These are phyloP conservation scores for Cepaea nemoralis DNA, from an alignment of 1,140 invertebrate genomes.

Conservation along the genomic window DNA sequence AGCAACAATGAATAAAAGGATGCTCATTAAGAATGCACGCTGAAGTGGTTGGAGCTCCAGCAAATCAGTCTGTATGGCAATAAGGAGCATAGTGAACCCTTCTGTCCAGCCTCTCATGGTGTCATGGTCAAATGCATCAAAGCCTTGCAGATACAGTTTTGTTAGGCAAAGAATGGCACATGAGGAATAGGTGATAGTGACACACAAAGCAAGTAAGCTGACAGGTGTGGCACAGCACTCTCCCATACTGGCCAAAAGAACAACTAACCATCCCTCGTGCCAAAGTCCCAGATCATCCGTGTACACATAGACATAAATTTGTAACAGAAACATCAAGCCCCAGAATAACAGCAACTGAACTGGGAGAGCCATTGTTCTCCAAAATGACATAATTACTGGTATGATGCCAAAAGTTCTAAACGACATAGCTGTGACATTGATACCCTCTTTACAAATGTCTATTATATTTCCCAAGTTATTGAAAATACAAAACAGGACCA, in stretches of 20 bases:
- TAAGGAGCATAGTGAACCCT: conserved; percentile 75
- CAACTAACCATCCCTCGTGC: conserved; percentile 70
- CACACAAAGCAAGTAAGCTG: conserved; percentile 74
- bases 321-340: conserved; percentile 70
- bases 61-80: conserved; percentile 76
- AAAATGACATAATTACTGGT: conserved; percentile 68
- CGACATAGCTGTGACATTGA: conserved; percentile 53
- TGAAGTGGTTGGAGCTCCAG: conserved; percentile 74
- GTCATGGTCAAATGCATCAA: conserved; percentile 69
- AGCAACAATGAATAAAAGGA: conserved; percentile 75
- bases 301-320: conserved; percentile 67
- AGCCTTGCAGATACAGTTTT: conserved; percentile 73
- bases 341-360: conserved; percentile 74
- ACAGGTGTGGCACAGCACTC: conserved; percentile 75
- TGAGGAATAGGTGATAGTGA: conserved; percentile 75
- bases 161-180: conserved; percentile 72
- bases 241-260: conserved; percentile 72
- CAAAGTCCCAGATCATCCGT: conserved; percentile 50
- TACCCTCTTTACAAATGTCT: conserved; percentile 67
- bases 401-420: conserved; percentile 69
- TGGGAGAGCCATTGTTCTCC: conserved; percentile 72
- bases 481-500: conserved; percentile 72
- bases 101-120: conserved; percentile 75
- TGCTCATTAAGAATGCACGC: conserved; percentile 74
- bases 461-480: conserved; percentile 72